phyloP scores from a whole-genome alignment of 2,888 invertebrate species.

The Trissonchulus sp. region DNA sequence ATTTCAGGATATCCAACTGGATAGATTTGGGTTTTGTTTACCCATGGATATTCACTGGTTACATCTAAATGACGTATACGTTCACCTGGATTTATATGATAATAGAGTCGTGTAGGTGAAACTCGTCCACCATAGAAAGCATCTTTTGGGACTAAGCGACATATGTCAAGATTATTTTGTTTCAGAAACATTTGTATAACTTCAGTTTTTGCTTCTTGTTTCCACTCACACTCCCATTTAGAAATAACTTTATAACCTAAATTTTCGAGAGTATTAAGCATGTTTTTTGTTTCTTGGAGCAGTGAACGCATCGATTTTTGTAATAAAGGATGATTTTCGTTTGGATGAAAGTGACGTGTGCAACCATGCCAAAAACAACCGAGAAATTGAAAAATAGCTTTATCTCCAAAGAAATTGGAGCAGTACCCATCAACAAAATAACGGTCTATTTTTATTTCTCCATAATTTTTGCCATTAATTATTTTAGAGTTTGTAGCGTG shows the following conservation, averaged over 20 bases:
- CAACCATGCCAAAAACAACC: conserved; percentile 24
- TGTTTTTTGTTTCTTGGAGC: not conserved
- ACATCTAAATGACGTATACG: conserved; percentile 8
- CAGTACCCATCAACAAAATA: conserved; percentile 22
- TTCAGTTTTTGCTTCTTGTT: not conserved
- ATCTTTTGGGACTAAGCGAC: not conserved
- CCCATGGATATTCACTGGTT: not conserved
- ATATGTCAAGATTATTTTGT: not conserved
- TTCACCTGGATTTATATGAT: conserved; percentile 10
- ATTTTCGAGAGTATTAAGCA: not conserved
- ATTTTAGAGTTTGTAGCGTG: not conserved
- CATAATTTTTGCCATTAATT: not conserved
- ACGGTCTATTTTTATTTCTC: conserved; percentile 17
- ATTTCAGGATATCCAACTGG: conserved; percentile 13
- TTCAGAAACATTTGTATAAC: not conserved
- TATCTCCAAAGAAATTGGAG: not conserved
- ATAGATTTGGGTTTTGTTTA: not conserved
- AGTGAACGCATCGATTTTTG: not conserved
- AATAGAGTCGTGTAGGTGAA: not conserved
- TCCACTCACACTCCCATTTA: conserved; percentile 8
- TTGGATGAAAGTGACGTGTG: not conserved
- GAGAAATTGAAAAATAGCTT: not conserved
- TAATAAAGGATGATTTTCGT: not conserved
- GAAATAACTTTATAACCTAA: not conserved
- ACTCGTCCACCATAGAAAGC: conserved; percentile 16